These are phyloP conservation scores for Coregonus clupeaformis DNA, from an alignment of 2,113 vertebrate genomes.

Conservation along the genomic window DNA sequence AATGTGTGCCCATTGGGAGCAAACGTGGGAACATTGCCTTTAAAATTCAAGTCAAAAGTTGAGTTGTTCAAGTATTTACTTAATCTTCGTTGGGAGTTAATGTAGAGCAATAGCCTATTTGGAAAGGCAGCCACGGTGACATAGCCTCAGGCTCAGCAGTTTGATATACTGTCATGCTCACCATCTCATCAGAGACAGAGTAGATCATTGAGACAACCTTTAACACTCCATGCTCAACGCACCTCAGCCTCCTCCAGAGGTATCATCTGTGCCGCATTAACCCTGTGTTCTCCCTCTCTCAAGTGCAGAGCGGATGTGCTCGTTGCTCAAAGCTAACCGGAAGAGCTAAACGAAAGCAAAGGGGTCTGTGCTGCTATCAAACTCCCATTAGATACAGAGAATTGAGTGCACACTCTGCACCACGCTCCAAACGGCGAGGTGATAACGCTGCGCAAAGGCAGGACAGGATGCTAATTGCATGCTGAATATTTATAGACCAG, in stretches of 20 bases:
- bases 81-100: too few species aligned
- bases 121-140: too few species aligned
- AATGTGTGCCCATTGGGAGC: too few species aligned
- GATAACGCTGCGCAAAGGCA: conserved; percentile 78
- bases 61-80: too few species aligned
- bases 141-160: too few species aligned
- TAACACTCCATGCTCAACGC: not conserved
- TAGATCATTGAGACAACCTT: not conserved
- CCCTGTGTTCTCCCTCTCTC: conserved; percentile 31
- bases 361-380: conserved; percentile 72
- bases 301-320: conserved; percentile 29
- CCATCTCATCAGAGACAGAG: not conserved
- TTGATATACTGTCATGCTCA: too few species aligned
- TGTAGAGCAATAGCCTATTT: too few species aligned
- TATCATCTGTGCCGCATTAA: conserved; percentile 31
- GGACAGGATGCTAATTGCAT: conserved; percentile 82
- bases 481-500: conserved; percentile 83
- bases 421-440: conserved; percentile 71
- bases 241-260: conserved; percentile 6
- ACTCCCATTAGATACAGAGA: conserved; percentile 77
- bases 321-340: conserved; percentile 50
- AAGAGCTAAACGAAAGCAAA: conserved; percentile 64
- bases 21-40: too few species aligned
- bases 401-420: conserved; percentile 71
- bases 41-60: too few species aligned